Evolutionary conservation across 2,888 invertebrate genomes (phyloP), one percentile per base, ranked within the genome.

Genomic region (Julus scandinavius): DNA sequence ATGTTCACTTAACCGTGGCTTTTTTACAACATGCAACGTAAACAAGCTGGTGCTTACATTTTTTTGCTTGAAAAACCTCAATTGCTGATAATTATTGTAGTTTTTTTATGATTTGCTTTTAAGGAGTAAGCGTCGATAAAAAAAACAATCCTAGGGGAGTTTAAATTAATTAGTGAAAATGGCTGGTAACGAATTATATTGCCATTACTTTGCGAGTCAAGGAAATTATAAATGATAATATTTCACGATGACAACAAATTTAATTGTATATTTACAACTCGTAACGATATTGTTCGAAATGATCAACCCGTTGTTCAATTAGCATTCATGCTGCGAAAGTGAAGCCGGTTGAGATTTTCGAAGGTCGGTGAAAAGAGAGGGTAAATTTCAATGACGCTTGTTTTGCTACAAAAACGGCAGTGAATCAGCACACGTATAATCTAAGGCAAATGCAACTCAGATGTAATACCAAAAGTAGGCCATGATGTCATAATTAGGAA

Each of bases 1-100:
- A 63, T 63, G 63, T 63, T n/a, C 63, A 63, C 63, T 17, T 2
- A 63, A n/a, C n/a, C 63, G 63, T 63, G 63, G 63, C n/a, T 63
- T 6, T 17, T 63, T 20, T 17, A 63, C 63, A 17, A 63, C 63
- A n/a, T 63, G n/a, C 6, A 63, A n/a, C 20, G 15, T 63, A 17
- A 63, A 63, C 63, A n/a, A n/a, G n/a, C 63, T 63, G n/a, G 17
- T 17, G 4, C 4, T 63, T 7, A 4, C 7, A n/a, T 63, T 63
- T 63, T 54, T 63, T 63, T 20, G n/a, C 7, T 4, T n/a, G n/a
- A 63, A 63, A 63, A 63, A 63, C 63, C 20, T n/a, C 63, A n/a
- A 63, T 63, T 63, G 63, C 63, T 54, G 54, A 13, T 13, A 54
- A 54, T 54, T 54, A 54, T 54, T 54, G 4, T 54, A 13, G 54